Evolutionary conservation across 2,797 vertebrate species (phyloP).

Genomic region (Eulemur albifrons): DNA sequence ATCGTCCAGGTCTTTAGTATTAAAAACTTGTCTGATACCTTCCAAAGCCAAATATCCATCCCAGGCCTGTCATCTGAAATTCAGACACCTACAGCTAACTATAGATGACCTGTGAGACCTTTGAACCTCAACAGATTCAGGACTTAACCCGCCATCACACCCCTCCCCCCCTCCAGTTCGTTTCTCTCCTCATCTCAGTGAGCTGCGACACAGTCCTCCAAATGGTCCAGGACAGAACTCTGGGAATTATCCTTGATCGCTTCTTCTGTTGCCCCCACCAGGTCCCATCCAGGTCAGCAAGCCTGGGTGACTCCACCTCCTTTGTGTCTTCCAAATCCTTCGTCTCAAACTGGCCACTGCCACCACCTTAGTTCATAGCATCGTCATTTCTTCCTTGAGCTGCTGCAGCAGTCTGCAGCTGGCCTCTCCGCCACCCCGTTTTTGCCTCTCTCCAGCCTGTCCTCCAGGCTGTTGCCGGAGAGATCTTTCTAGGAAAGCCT

Average conservation of each 20-base stretch:
- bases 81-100: not conserved
- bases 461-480: not conserved
- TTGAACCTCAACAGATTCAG: not conserved
- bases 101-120: not conserved
- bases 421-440: not conserved
- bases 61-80: not conserved
- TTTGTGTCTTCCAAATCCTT: not conserved
- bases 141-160: not conserved
- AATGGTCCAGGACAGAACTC: not conserved
- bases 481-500: constrained; percentile 14
- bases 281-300: rapidly evolving
- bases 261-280: not conserved
- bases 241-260: not conserved
- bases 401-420: not conserved
- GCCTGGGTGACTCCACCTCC: too few species aligned
- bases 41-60: not conserved
- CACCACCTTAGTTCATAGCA: not conserved
- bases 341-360: not conserved
- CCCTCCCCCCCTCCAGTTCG: rapidly evolving
- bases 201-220: not conserved
- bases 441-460: not conserved
- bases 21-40: not conserved
- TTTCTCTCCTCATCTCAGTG: not conserved
- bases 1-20: not conserved
- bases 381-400: not conserved